A percentile compares a stretch with the other conserved stretches of the same genome.
Evolutionary conservation across 2,797 vertebrate genomes (phyloP).

Genomic region (Iguana delicatissima): DNA sequence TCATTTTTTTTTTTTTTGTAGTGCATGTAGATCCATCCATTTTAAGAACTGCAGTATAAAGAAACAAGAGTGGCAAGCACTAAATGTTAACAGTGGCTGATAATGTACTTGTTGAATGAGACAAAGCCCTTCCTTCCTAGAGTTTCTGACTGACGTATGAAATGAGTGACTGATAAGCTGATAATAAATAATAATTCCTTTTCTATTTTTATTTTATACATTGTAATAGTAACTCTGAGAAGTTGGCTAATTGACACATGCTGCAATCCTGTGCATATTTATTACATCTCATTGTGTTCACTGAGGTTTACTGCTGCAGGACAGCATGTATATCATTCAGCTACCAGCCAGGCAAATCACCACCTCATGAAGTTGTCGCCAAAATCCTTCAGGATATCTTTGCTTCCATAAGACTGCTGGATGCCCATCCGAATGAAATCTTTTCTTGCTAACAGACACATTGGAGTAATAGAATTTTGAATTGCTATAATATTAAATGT

Average conservation of each 20-base stretch:
- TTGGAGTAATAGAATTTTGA: not conserved
- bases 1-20: constrained; percentile 40
- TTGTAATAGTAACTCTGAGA: not conserved
- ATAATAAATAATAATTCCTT: constrained; percentile 13
- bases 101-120: constrained; percentile 18
- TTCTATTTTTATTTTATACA: not conserved
- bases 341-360: not conserved
- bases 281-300: not conserved
- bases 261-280: not conserved
- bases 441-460: not conserved
- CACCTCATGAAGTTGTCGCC: not conserved
- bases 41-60: constrained; percentile 36
- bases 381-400: not conserved
- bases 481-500: not conserved
- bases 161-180: constrained; percentile 2
- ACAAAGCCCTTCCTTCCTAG: constrained; percentile 42
- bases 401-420: not conserved
- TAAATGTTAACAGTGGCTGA: constrained; percentile 27
- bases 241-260: not conserved
- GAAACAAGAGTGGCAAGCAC: constrained; percentile 6
- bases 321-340: not conserved
- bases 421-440: not conserved
- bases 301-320: not conserved
- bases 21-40: constrained; percentile 4
- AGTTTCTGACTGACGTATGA: constrained; percentile 16